phyloP scores from a whole-genome alignment of 2,113 vertebrate genomes.

The Emydocephalus ijimae region DNA sequence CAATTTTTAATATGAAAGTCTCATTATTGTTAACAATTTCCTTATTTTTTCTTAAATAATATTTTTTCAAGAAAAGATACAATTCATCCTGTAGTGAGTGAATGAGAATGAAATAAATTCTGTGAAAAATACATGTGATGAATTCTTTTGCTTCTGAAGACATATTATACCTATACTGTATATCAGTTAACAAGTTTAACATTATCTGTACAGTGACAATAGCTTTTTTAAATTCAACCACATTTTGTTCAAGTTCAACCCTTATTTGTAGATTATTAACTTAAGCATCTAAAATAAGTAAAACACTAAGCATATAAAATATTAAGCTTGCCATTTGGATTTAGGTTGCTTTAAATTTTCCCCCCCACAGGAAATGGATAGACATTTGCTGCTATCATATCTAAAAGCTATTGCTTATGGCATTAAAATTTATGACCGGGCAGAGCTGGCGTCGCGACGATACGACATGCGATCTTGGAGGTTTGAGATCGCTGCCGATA shows the following conservation, averaged over 20 bases:
- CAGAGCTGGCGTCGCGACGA: too few species aligned
- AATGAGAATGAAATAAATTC: not conserved
- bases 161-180: not conserved
- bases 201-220: not conserved
- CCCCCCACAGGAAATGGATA: not conserved
- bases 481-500: too few species aligned
- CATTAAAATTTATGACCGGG: not conserved
- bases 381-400: not conserved
- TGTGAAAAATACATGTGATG: not conserved
- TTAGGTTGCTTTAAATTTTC: not conserved
- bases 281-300: not conserved
- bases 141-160: not conserved
- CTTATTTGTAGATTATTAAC: not conserved
- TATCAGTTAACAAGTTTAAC: not conserved
- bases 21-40: not conserved
- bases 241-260: not conserved
- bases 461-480: too few species aligned
- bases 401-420: not conserved
- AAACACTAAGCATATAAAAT: not conserved
- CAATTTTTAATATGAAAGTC: constrained; percentile 1
- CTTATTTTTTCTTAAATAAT: not conserved
- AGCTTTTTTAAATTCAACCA: not conserved
- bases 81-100: not conserved
- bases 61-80: not conserved
- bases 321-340: not conserved